Conservation (phyloP, 1,140 invertebrate genomes). For the Antheraea mylitta region DNA sequence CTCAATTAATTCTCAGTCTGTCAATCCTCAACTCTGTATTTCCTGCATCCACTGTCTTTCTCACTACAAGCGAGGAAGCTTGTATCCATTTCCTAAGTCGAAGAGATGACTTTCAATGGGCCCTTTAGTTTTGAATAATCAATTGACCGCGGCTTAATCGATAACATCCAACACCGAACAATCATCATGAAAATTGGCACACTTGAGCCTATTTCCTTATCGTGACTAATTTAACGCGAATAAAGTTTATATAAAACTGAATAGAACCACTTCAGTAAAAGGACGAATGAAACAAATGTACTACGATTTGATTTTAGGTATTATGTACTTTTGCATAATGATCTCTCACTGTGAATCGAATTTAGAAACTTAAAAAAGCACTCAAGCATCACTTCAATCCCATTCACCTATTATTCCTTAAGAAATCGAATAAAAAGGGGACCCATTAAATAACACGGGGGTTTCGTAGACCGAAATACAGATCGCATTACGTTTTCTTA, state of each 20-base stretch:
- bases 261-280: not conserved
- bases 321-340: not conserved
- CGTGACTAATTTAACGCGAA: too few species aligned
- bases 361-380: constrained; percentile 3
- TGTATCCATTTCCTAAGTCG: too few species aligned
- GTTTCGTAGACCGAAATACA: not conserved
- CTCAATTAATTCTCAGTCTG: too few species aligned
- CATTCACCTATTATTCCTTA: constrained; percentile 6
- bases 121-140: too few species aligned
- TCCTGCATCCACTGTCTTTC: too few species aligned
- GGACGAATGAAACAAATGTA: not conserved
- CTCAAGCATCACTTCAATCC: not conserved
- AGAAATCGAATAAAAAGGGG: constrained; percentile 5
- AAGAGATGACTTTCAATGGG: too few species aligned
- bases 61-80: too few species aligned
- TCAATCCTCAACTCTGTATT: too few species aligned
- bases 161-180: too few species aligned
- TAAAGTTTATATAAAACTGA: not conserved
- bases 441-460: constrained; percentile 9
- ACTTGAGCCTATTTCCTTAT: too few species aligned
- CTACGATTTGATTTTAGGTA: not conserved
- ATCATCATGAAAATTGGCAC: too few species aligned
- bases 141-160: too few species aligned
- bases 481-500: constrained; percentile 7
- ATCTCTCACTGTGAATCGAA: not conserved